These are phyloP conservation scores for Apostichopus parvimensis DNA, from an alignment of 35 echinoderm and acorn worm species.

Conservation along the genomic window DNA sequence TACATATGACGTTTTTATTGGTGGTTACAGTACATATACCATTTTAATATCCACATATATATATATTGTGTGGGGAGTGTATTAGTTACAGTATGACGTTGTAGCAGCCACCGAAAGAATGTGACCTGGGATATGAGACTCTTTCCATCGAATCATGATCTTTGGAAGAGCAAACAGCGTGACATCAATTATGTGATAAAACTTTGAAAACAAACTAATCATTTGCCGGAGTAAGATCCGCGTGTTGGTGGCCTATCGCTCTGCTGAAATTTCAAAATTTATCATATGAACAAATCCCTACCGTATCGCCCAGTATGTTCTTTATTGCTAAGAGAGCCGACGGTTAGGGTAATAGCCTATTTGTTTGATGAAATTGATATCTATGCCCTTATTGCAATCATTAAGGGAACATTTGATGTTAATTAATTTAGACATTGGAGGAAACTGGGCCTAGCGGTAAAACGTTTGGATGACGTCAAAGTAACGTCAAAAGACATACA, in stretches of 20 bases:
- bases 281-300: background rate
- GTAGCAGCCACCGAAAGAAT: background rate
- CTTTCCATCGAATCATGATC: background rate
- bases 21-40: too few relatives aligned
- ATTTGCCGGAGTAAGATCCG: background rate
- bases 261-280: background rate
- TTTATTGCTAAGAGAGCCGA: background rate
- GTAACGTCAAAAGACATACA: constrained; percentile 7
- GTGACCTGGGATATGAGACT: background rate
- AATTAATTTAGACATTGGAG: background rate
- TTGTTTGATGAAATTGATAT: background rate
- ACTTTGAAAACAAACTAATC: constrained; percentile 30
- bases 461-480: constrained; percentile 1
- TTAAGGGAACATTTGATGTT: background rate
- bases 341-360: background rate
- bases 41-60: too few relatives aligned
- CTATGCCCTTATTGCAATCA: background rate
- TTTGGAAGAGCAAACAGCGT: constrained; percentile 6
- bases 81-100: too few relatives aligned
- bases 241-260: constrained; percentile 20
- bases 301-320: background rate
- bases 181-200: constrained; percentile 38
- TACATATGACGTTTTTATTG: too few relatives aligned
- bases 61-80: too few relatives aligned
- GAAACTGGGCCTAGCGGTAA: background rate